Percentiles rank a stretch among this genome's conserved stretches.
Conservation (phyloP, 2,113 vertebrate species). For the Neolamprologus sp. region DNA sequence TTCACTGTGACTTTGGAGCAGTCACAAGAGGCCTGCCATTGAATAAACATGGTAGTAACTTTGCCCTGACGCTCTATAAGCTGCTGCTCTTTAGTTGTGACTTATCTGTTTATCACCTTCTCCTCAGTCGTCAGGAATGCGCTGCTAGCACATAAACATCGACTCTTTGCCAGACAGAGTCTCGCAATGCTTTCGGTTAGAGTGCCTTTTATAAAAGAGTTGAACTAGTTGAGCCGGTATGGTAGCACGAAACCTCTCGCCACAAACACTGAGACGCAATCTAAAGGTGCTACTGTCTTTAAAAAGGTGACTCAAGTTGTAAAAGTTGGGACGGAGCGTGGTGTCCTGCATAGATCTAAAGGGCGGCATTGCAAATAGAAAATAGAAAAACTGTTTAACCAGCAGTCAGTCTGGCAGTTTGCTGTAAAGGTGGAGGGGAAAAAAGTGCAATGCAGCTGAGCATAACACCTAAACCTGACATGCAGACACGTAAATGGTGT, state of each 20-base stretch:
- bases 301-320: background rate
- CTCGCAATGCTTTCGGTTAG: background rate
- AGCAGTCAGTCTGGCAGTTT: background rate
- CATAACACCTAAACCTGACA: background rate
- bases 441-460: conserved; percentile 6
- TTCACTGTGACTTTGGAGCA: background rate
- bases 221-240: background rate
- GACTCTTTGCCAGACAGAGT: background rate
- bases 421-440: fast-evolving
- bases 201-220: background rate
- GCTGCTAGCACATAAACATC: background rate
- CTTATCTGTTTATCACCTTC: background rate
- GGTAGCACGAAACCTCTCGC: background rate
- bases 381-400: background rate
- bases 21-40: background rate
- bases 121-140: background rate
- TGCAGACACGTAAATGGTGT: background rate
- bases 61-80: background rate
- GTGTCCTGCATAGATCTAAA: conserved; percentile 40
- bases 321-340: background rate
- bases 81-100: background rate
- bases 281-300: background rate
- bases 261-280: background rate
- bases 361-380: background rate
- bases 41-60: background rate